Base-by-base conservation (phyloP, 1,140 invertebrate species). In the Archivesica marissinica region DNA sequence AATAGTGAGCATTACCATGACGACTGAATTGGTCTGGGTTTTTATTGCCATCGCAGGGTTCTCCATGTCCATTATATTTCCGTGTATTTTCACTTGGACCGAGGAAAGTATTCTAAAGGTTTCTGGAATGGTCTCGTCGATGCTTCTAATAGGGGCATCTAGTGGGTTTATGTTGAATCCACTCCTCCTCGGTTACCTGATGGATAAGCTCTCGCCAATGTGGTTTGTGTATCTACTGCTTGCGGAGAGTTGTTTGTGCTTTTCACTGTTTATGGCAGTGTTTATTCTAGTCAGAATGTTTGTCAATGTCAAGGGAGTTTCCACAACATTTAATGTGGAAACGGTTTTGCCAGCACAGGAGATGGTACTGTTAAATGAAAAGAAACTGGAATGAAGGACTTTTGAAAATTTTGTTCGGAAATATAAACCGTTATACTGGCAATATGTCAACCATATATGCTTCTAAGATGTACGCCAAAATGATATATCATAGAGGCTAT, bases 171-270 rank as follows among this genome's bases (percentile, higher is more conserved):
- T 89, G 72, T 35, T 85, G 0, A 90, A 88, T 75, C 88, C 90
- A 0, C 35, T 89, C 15, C 39, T 89, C 2, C 30, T 89, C n/a
- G 88, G 88, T n/a, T 86, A 78, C 33, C 54, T 91, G 13, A 89
- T 91, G 87, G 66, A 89, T 39, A 82, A 91, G 7, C 28, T 86
- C 35, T 79, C 38, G n/a, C 85, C 86, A 17, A 81, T 89, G 74
- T 87, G 86, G 80, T 90, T 87, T 64, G 39, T 83, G 1, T 91
- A 88, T 66, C 64, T 90, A n/a, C 74, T 90, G 13, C n/a, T 86
- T 11, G 38, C 0, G n/a, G 66, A 88, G 52, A 80, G 82, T 28
- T 25, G 83, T 44, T 4, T 86, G 17, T 88, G 87, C 74, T 52
- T 84, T n/a, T 30, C 41, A 4, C 28, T 87, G n/a, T 84, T 90